Evolutionary conservation across 2,888 invertebrate species (phyloP), one percentile per base, ranked within the genome.

Genomic region (Phrixothrix hirtus): DNA sequence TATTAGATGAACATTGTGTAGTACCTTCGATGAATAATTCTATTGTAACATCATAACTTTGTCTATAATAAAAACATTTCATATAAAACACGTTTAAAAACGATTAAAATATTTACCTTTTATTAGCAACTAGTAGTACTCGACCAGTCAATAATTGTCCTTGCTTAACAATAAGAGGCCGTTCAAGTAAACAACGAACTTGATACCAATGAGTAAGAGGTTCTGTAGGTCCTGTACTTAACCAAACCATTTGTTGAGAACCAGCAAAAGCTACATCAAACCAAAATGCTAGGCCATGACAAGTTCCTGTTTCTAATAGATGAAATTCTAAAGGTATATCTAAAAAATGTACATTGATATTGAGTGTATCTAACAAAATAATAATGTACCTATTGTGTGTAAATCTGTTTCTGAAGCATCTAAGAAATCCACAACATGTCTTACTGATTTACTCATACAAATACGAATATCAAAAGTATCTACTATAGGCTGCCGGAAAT

Each of bases 201-300:
- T 98, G 97, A 77, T 99, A 98, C 99, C 98, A 99, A 76, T 99
- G 98, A 16, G 98, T 99, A 12, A 99, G 79, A 0, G 97, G 95
- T 74, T 98, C 97, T 1, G 97, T 97, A 0, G 98, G 98, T 0
- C 97, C 89, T 3, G 99, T 99, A 4, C 97, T 97, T 21, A 99
- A 77, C 97, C 98, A 98, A 49, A 98, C 89, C 53, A 92, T 89
- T 69, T 93, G 89, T 52, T 85, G 86, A 34, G 86, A 85, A 26
- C 98, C 97, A 51, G 91, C 86, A 77, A 99, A 98, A 60, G 96
- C 89, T 14, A 98, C 97, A 78, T 99, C 97, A 75, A 99, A 99
- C 98, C 99, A 99, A 79, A 99, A 98, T 11, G 98, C 98, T 58
- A 99, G 79, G 1, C 98, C 98, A 69, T 99, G 98, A 61, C 97